A percentile compares a stretch with the other conserved stretches of the same genome.
phyloP scores from a whole-genome alignment of 37 sponge, comb jelly and placozoan species.

The Cliona cf. orientalis region DNA sequence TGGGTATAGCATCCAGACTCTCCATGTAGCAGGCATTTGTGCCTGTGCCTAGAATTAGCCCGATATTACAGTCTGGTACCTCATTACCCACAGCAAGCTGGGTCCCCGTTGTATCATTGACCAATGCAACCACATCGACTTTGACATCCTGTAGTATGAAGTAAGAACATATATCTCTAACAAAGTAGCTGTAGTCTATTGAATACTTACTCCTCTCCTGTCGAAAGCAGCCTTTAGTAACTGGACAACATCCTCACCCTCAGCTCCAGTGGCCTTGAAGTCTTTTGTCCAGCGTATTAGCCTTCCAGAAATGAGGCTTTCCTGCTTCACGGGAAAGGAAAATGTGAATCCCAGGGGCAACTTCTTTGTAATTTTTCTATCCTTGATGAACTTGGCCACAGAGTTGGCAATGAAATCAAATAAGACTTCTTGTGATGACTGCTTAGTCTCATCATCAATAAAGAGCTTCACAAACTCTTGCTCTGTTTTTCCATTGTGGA shows the following conservation, averaged over 20 bases:
- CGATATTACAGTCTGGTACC: slow-evolving; percentile 82
- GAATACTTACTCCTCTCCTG: slow-evolving; percentile 64
- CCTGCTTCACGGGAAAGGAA: slow-evolving; percentile 94
- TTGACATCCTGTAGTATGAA: slow-evolving; percentile 48
- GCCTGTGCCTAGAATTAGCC: slow-evolving; percentile 97
- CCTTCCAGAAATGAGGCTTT: slow-evolving; percentile 68
- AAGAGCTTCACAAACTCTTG: slow-evolving; percentile 13
- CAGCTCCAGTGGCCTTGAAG: slow-evolving; percentile 75
- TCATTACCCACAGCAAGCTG: slow-evolving; percentile 80
- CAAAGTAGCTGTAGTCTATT: background rate
- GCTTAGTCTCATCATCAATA: slow-evolving; percentile 57
- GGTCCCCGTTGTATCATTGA: slow-evolving; percentile 97
- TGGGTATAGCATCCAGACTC: slow-evolving; percentile 63
- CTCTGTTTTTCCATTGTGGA: slow-evolving; percentile 16
- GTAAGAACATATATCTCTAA: background rate
- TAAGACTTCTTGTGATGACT: slow-evolving; percentile 70
- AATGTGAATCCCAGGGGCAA: slow-evolving; percentile 96
- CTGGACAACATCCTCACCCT: slow-evolving; percentile 77
- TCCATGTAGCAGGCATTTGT: slow-evolving; percentile 98
- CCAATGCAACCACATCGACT: slow-evolving; percentile 86
- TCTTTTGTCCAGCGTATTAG: slow-evolving; percentile 91
- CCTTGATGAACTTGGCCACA: slow-evolving; percentile 68
- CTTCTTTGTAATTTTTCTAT: slow-evolving; percentile 53
- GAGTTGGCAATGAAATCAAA: slow-evolving; percentile 90
- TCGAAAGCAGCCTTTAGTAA: slow-evolving; percentile 77